Base-by-base conservation (phyloP, 2,888 invertebrate species). In the Megastigmus dorsalis region DNA sequence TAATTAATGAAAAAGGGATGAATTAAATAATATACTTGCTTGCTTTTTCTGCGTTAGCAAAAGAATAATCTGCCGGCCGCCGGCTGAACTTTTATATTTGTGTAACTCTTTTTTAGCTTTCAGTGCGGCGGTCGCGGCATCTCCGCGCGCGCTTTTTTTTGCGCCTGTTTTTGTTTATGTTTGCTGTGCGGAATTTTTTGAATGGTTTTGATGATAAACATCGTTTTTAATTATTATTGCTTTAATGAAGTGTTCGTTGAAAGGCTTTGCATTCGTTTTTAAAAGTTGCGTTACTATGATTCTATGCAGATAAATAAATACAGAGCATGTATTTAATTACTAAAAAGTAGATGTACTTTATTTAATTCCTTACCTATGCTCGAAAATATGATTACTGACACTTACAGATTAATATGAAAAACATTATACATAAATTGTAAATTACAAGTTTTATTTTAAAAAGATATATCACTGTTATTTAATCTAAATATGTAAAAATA, bases 1-100 rank as follows among this genome's bases (percentile, higher is more conserved):
- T 75, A 72, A 75, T 75, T 72, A 75, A 75, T 75, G 63, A 66
- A 75, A 75, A 75, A 68, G 57, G 59, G 57, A 60, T 72, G 65
- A 72, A 76, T 76, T 76, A 72, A 72, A 68, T 76, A 66, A 72
- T 76, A 72, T 54, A 68, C 59, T 54, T 72, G 59, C 68, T 54
- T 65, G 63, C 60, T 75, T 71, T 69, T 55, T 52, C 38, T 62
- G 33, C 15, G 36, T 20, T 41, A 5, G 26, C 43, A 23, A 54
- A 68, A 75, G 75, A 75, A 63, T 68, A 63, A 75, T 57, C 63
- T 41, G 70, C 20, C 23, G 30, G 36, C 28, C 38, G 59, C 15
- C 13, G 28, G 41, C 60, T 45, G 26, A 68, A 62, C 66, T 75
- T 75, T 75, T 75, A 66, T 70, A 66, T 66, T 75, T 60, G 75